phyloP scores from a whole-genome alignment of 1,140 invertebrate genomes.

The Ptiloglossa arizonensis region DNA sequence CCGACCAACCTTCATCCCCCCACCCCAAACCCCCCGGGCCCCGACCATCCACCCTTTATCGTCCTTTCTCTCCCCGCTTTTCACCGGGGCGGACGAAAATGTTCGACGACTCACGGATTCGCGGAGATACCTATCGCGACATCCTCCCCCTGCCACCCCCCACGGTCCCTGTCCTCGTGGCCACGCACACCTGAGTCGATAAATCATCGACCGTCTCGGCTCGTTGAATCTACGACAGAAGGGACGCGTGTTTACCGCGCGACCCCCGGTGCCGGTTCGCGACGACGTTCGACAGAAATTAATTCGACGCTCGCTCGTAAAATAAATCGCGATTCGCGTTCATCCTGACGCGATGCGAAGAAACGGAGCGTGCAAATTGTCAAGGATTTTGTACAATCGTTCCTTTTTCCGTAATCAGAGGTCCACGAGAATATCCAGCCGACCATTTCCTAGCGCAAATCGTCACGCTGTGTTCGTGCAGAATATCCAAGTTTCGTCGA shows the following conservation, averaged over 20 bases:
- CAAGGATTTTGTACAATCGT: no score
- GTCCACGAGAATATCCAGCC: no score
- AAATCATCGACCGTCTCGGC: neutral
- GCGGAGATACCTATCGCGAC: conserved; percentile 11
- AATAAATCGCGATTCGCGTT: no score
- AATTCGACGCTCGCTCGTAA: neutral
- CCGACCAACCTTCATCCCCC: no score
- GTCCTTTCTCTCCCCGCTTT: conserved; percentile 7
- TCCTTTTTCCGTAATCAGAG: no score
- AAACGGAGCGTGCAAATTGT: no score
- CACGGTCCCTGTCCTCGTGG: no score
- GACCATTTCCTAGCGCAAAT: no score
- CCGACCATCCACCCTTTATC: conserved; percentile 5
- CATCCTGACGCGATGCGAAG: no score
- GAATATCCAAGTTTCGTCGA: no score
- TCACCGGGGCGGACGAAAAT: neutral
- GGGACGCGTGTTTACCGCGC: neutral
- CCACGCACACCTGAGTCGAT: conserved; percentile 5
- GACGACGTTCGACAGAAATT: neutral
- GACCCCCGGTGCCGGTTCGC: neutral
- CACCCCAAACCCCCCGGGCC: no score
- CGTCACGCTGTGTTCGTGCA: no score
- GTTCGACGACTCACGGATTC: conserved; percentile 11
- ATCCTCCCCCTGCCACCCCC: neutral
- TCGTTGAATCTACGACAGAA: neutral